phyloP scores from a whole-genome alignment of 1,140 invertebrate species.

The Aphidius gifuensis region DNA sequence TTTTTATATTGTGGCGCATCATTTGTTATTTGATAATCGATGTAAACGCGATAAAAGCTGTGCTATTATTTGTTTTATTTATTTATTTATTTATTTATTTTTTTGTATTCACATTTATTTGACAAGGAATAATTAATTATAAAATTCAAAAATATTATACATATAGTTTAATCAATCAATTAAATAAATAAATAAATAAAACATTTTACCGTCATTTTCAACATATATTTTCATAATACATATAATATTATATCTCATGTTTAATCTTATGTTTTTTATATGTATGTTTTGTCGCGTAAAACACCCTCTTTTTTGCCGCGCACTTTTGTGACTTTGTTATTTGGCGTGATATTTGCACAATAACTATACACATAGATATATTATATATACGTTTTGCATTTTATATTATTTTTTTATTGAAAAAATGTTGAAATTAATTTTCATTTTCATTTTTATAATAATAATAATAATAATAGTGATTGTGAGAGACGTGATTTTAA shows the following conservation, averaged over 20 bases:
- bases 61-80: too few species aligned
- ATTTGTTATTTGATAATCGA: too few species aligned
- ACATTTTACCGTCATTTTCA: too few species aligned
- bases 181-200: not conserved
- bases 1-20: too few species aligned
- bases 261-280: too few species aligned
- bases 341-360: slow-evolving; percentile 37
- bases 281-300: not conserved
- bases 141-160: too few species aligned
- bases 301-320: slow-evolving; percentile 9
- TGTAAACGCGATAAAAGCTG: too few species aligned
- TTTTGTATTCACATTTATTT: not conserved
- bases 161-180: too few species aligned
- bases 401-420: slow-evolving; percentile 8
- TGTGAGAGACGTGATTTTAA: slow-evolving; percentile 12
- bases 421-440: not conserved
- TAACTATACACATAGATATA: slow-evolving; percentile 24
- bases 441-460: not conserved
- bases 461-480: too few species aligned
- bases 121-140: too few species aligned
- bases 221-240: too few species aligned
- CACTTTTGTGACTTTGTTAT: slow-evolving; percentile 32
- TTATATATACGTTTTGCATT: slow-evolving; percentile 10
- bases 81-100: not conserved
- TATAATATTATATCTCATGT: too few species aligned